phyloP scores from a whole-genome alignment of 2,888 invertebrate genomes.

The Axea sp. region DNA sequence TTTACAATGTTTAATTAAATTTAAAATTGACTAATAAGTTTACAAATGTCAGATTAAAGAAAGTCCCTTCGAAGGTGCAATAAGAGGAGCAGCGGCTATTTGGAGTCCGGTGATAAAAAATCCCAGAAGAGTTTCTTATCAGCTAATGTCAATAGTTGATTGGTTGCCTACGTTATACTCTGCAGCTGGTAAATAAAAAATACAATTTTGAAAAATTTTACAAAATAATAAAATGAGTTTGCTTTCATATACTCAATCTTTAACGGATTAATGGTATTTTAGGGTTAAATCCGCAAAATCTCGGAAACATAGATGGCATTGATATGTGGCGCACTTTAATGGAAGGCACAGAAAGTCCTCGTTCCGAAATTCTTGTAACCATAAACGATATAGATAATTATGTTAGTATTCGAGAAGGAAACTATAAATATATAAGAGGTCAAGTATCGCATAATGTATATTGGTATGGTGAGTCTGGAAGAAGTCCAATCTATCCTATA shows the following conservation, averaged over 20 bases:
- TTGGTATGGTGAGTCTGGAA: slow-evolving; percentile 80
- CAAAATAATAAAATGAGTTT: no score
- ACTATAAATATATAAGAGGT: slow-evolving; percentile 84
- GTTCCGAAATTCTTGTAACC: slow-evolving; percentile 82
- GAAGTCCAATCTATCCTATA: slow-evolving; percentile 62
- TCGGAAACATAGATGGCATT: slow-evolving; percentile 82
- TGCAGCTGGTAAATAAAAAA: slow-evolving; percentile 79
- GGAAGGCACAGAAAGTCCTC: slow-evolving; percentile 78
- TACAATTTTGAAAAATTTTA: background rate
- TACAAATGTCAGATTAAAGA: slow-evolving; percentile 83
- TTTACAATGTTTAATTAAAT: no score
- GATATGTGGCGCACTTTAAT: slow-evolving; percentile 81
- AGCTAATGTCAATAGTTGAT: slow-evolving; percentile 81
- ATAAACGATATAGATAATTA: slow-evolving; percentile 82
- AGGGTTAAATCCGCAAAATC: slow-evolving; percentile 78
- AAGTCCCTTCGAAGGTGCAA: slow-evolving; percentile 84
- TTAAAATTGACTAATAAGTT: no score
- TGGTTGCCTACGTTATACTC: slow-evolving; percentile 82
- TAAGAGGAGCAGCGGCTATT: slow-evolving; percentile 81
- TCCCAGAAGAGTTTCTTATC: slow-evolving; percentile 79
- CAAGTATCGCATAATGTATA: slow-evolving; percentile 1
- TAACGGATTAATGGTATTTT: no score
- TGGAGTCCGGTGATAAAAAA: slow-evolving; percentile 81
- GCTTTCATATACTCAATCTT: no score
- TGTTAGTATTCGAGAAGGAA: slow-evolving; percentile 82